These are phyloP conservation scores for Pelochelys cantorii DNA, from an alignment of 2,797 vertebrate genomes.

Conservation along the genomic window DNA sequence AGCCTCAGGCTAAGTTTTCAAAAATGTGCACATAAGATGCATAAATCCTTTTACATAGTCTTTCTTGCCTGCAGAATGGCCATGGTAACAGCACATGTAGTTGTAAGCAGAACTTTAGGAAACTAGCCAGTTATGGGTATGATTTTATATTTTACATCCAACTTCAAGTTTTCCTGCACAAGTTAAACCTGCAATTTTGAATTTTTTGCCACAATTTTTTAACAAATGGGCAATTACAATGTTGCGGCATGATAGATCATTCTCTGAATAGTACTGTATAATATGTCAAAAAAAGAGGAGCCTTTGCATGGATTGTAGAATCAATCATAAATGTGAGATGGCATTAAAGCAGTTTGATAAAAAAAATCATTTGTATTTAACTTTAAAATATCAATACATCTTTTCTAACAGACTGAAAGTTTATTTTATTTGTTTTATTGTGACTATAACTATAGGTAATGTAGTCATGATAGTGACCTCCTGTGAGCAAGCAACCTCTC, in stretches of 20 bases:
- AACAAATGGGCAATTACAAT: background rate
- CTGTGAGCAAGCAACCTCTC: background rate
- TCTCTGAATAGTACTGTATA: no score
- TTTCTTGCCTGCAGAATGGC: background rate
- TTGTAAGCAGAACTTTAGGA: background rate
- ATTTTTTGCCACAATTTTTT: no score
- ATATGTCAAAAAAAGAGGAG: background rate
- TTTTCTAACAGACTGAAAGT: background rate
- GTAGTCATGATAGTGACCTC: background rate
- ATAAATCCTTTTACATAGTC: background rate
- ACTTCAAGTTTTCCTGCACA: background rate
- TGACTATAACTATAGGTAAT: background rate
- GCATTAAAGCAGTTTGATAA: background rate
- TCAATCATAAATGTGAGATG: background rate
- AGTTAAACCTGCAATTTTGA: background rate
- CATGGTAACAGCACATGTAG: background rate
- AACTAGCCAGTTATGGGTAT: background rate
- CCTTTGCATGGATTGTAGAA: no score
- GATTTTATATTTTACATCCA: background rate
- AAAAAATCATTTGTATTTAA: background rate
- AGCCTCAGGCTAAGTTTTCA: background rate
- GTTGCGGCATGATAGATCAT: background rate
- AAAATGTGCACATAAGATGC: background rate
- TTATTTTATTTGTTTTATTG: background rate
- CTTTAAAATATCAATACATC: background rate